These are phyloP conservation scores for Corvus moneduloides DNA, from an alignment of 2,113 vertebrate genomes.

Conservation along the genomic window DNA sequence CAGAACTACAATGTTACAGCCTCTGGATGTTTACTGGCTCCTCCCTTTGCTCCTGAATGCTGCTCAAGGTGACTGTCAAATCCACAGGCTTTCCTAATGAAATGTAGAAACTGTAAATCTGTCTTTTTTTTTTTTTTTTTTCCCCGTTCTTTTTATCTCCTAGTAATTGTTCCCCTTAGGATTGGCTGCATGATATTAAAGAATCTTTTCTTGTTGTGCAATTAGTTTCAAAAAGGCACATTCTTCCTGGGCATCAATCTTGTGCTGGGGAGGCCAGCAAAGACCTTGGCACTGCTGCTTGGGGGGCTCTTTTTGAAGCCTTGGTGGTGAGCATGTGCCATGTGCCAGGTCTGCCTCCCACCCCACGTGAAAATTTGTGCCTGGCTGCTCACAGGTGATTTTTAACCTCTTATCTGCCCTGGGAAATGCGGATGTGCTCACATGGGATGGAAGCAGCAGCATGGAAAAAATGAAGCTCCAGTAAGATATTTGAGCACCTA, in stretches of 20 bases:
- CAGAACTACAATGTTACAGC: neutral
- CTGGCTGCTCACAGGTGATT: neutral
- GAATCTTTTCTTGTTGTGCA: constrained; percentile 28
- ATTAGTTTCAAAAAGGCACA: neutral
- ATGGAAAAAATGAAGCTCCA: neutral
- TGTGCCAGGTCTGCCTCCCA: neutral
- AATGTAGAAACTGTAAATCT: constrained; percentile 16
- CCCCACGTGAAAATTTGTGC: accelerated
- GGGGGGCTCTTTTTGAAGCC: neutral
- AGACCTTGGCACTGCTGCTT: neutral
- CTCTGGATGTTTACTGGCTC: constrained; percentile 6
- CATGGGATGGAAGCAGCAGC: neutral
- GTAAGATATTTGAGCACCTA: neutral
- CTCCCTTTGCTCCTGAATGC: constrained; percentile 11
- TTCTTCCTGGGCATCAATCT: neutral
- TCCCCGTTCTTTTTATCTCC: constrained; percentile 34
- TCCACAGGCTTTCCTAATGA: constrained; percentile 31
- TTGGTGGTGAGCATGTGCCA: neutral
- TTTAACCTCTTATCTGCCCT: neutral
- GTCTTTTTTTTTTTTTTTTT: neutral
- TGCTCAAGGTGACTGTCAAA: constrained; percentile 69
- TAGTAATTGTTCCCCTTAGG: constrained; percentile 60
- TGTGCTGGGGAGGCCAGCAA: neutral
- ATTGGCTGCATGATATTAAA: constrained; percentile 20
- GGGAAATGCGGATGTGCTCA: accelerated